Conservation (phyloP, 2,888 invertebrate species). For the Drosophila acutilabella region DNA sequence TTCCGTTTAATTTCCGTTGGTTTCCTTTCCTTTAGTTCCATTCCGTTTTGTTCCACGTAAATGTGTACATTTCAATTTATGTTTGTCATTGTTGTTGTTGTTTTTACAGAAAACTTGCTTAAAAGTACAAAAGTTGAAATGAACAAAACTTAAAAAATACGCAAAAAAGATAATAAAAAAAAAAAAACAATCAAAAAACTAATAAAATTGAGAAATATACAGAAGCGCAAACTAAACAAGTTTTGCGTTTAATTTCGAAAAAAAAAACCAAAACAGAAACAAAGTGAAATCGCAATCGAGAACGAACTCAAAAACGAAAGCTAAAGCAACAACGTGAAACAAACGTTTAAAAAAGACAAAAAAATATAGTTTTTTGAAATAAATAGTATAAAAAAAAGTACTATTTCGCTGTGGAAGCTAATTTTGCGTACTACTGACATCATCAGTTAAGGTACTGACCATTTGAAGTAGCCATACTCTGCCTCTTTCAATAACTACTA, state of each 20-base stretch:
- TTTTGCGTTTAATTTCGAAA: constrained; percentile 42
- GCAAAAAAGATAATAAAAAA: constrained; percentile 23
- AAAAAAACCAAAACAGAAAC: constrained; percentile 30
- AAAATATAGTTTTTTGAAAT: constrained; percentile 36
- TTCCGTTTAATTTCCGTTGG: constrained; percentile 13
- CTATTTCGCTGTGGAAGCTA: constrained; percentile 49
- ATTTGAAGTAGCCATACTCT: constrained; percentile 54
- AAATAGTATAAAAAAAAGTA: neutral
- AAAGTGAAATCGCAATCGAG: constrained; percentile 42
- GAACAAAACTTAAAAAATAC: constrained; percentile 47
- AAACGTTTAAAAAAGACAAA: constrained; percentile 12
- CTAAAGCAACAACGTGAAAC: constrained; percentile 43
- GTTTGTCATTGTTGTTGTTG: constrained; percentile 75
- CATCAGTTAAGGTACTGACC: constrained; percentile 70
- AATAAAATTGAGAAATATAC: neutral
- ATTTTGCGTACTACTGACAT: constrained; percentile 58
- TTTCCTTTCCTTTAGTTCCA: constrained; percentile 31
- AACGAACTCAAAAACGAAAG: constrained; percentile 27
- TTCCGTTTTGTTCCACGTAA: constrained; percentile 31
- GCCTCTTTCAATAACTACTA: constrained; percentile 45
- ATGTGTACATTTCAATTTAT: constrained; percentile 62
- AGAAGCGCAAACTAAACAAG: constrained; percentile 47
- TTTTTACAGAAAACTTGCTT: constrained; percentile 83
- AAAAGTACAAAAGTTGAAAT: constrained; percentile 69
- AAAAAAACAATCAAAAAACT: constrained; percentile 15